These are phyloP conservation scores for Siniperca chuatsi DNA, from an alignment of 2,113 vertebrate species.

Conservation along the genomic window DNA sequence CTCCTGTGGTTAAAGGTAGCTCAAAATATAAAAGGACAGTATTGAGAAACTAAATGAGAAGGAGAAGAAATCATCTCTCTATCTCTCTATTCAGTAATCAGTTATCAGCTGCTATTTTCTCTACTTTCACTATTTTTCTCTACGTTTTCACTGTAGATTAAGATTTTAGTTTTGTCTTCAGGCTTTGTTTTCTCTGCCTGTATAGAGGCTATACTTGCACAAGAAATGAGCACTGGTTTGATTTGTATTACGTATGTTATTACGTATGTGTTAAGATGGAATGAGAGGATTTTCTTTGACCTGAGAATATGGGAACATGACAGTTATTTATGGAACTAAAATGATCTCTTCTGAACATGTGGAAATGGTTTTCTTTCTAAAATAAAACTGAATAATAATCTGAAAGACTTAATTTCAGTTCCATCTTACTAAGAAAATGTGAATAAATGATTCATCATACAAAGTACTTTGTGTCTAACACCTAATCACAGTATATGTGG, in stretches of 20 bases:
- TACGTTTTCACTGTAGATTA: not conserved
- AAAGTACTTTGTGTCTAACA: conserved; percentile 33
- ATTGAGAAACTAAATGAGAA: conserved; percentile 30
- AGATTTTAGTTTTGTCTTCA: not conserved
- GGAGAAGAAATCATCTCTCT: conserved; percentile 11
- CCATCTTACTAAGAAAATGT: conserved; percentile 21
- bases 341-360: conserved; percentile 2
- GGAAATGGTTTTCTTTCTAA: conserved; percentile 2
- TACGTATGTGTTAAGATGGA: not conserved
- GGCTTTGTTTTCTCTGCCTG: not conserved
- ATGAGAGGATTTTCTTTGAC: not conserved
- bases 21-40: conserved; percentile 40
- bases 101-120: conserved; percentile 19
- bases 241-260: not conserved
- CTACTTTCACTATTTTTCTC: not conserved
- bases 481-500: conserved; percentile 32
- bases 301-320: not conserved
- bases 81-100: not conserved
- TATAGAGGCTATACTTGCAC: not conserved
- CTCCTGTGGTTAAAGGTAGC: conserved; percentile 60
- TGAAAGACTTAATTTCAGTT: conserved; percentile 2
- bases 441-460: conserved; percentile 45
- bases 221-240: not conserved
- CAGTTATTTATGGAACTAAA: conserved; percentile 2
- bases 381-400: conserved; percentile 9